Evolutionary conservation across 2,113 vertebrate species (phyloP), one percentile per base, ranked within the genome.

Genomic region (Camelus bactrianus): DNA sequence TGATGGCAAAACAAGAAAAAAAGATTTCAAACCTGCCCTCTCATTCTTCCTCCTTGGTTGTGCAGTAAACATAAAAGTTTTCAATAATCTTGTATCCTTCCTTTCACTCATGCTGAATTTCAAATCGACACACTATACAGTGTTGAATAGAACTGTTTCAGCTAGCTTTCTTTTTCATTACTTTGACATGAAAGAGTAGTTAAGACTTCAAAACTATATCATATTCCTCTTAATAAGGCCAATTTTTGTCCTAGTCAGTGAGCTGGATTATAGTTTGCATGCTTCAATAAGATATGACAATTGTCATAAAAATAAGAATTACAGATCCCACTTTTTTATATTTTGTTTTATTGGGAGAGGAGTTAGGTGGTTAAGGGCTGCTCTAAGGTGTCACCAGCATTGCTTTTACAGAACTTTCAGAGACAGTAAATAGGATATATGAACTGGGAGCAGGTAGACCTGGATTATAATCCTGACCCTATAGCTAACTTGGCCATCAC

Each of bases 91-190:
- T 65, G 3, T 9, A 30, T 12, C 80, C 60, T 70, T 75, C 35
- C 42, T 91, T 76, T 20, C 1, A 79, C 4, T 81, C 35, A 38
- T 12, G 72, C 28, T 64, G 65, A 52, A 80, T 67, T 96, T 92
- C 65, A 85, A 46, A 64, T 35, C 14, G 28, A 75, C 17, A 65
- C 24, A 65, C 17, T 26, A 20, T 3, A 54, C 4, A 38, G 52
- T 30, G 48, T 38, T 32, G 38, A 93, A 6, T 26, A 67, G 22
- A 93, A 84, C 2, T 91, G 13, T 84, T 89, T 91, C 54, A 67
- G 35, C 69, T 95, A 67, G 50, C 46, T 90, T 92, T 67, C 91
- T 94, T 88, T 48, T 80, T 65, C 26, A 64, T 88, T 88, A 56
- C 54, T 28, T 89, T 95, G 54, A 67, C 5, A 67, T 50, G 42